Evolutionary conservation across 2,113 vertebrate species (phyloP), one percentile per base, ranked within the genome.

Genomic region (Hippoglossus stenolepis): DNA sequence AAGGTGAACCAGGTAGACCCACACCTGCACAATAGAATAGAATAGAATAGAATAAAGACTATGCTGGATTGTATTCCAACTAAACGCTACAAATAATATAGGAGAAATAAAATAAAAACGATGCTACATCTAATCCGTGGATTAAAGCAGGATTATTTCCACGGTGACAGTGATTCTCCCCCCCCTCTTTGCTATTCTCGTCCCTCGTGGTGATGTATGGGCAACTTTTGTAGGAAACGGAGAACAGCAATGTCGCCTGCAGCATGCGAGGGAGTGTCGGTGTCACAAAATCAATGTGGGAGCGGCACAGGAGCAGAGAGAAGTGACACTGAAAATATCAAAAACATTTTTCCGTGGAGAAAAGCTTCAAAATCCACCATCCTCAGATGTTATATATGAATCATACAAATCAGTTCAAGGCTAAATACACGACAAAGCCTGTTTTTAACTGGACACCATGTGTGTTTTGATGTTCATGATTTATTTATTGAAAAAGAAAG

Each of bases 1-100:
- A 94, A 94, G 89, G 90, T 92, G 91, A 92, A 68, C 68, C 26
- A 74, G 15, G 43, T 1, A 61, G 12, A 57, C 74, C 23, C 65
- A 78, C 75, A 71, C 73, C 66, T 70, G 80, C 23, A 2, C 15
- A 4, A 28, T 2, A 23, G 38, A 64, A 45, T 8, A 64, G 1
- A 59, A 47, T 2, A 23, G n/a, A 64, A 45, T 8, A 64, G 1
- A 59, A 47, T 5, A 43, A 7, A 65, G 26, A 58, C 1, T 0
- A 14, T 9, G 6, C 10, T 23, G 54, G 10, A 0, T 15, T 49
- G 0, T 26, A 1, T 28, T 13, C 3, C 12, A 61, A 23, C 1
- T n/a, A 14, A 15, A 51, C 8, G n/a, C 9, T 2, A 20, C 8
- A 12, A 60, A 28, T 24, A 12, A 31, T 31, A 31, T 31, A 31